phyloP scores from a whole-genome alignment of 2,113 vertebrate species.

The Holacanthus passer region DNA sequence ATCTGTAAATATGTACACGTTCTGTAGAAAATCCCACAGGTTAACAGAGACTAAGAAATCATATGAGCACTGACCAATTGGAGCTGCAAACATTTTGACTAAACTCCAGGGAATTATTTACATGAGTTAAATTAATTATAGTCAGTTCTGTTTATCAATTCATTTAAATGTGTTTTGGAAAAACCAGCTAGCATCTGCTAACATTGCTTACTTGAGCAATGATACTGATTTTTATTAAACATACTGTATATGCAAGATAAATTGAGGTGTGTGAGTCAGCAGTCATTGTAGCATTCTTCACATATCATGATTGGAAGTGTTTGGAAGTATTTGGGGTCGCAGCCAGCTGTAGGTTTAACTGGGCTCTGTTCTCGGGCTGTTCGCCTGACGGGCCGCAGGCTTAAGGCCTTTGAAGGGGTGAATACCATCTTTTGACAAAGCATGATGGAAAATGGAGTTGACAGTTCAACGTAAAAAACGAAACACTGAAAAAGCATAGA shows the following conservation, averaged over 20 bases:
- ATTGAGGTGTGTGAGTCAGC: background rate
- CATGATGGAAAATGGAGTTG: constrained; percentile 89
- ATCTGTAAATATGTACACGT: background rate
- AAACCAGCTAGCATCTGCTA: constrained; percentile 1
- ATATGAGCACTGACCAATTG: constrained; percentile 12
- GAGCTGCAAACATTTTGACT: constrained; percentile 6
- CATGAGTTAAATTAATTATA: background rate
- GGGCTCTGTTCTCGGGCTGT: constrained; percentile 99
- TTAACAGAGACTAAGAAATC: background rate
- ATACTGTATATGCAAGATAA: background rate
- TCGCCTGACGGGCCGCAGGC: constrained; percentile 99
- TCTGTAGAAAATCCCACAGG: constrained; percentile 6
- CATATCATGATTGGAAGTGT: constrained; percentile 7
- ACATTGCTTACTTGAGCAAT: background rate
- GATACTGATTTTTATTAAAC: background rate
- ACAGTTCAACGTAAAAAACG: constrained; percentile 46
- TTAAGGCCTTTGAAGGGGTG: constrained; percentile 99
- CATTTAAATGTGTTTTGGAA: background rate
- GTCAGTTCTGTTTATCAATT: background rate
- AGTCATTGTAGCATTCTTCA: background rate
- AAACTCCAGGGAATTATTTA: background rate
- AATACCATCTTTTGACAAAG: constrained; percentile 99
- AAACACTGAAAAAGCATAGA: constrained; percentile 59
- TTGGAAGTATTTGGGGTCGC: constrained; percentile 75
- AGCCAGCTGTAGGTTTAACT: constrained; percentile 94